Evolutionary conservation across 2,797 vertebrate genomes (phyloP), one percentile per base, ranked within the genome.

Genomic region (Rousettus madagascariensis): DNA sequence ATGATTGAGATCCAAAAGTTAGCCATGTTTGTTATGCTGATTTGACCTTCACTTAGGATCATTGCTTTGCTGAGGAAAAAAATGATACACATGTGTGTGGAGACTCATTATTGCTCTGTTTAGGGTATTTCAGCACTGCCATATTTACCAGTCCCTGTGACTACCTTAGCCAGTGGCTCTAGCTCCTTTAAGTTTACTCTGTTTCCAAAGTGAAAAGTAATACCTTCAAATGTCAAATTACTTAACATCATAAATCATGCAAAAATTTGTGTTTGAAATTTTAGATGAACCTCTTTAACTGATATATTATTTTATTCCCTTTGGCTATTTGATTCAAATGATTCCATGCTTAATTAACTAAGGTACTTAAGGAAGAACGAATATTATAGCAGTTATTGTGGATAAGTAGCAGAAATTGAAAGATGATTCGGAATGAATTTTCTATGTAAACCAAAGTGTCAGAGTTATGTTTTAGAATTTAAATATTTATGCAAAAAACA

Each of bases 1-100:
- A 38, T 97, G 98, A 98, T 80, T 96, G 96, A 98, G 96, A 97
- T 97, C 91, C 95, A 91, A 93, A 96, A 97, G 96, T 82, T 79
- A 46, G 68, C 86, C 78, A 88, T 95, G 95, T 98, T 96, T 97
- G 93, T 98, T 95, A 92, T 96, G 79, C 96, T 96, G 91, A 61
- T 96, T 96, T 98, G 97, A 98, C 97, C 97, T 98, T 98, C 91
- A 5, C 75, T 96, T 95, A 75, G 46, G 33, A 96, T 61, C 88
- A 92, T 96, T 98, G 82, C 93, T 96, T 97, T 86, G 51, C 79
- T 97, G 90, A 24, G 3, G 91, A 90, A 61, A 84, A 30, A 69
- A 96, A 22, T 51, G 77, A 68, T 95, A 41, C 82, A 5, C 63
- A 83, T 16, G 1, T 55, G 61, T 86, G 43, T 85, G 74, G 82